Percentiles rank a stretch among this genome's conserved stretches.
Evolutionary conservation across 2,797 vertebrate genomes (phyloP).

Genomic region (Chaetophractus vellerosus): DNA sequence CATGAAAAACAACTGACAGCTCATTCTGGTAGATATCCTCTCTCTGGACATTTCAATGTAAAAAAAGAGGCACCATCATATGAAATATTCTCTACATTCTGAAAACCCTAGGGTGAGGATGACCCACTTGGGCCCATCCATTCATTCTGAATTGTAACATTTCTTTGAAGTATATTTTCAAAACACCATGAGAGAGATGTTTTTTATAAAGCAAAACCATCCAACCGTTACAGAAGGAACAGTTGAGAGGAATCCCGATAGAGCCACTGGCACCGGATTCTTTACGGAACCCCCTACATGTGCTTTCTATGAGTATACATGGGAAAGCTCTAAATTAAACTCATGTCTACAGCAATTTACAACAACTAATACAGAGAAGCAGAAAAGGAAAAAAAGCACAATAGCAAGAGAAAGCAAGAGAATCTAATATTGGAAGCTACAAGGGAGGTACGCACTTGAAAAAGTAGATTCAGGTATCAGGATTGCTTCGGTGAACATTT

Average conservation of each 20-base stretch:
- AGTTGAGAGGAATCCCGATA: neutral
- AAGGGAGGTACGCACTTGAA: no score
- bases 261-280: neutral
- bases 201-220: neutral
- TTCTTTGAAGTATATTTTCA: neutral
- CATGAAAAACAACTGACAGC: neutral
- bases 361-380: neutral
- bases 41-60: neutral
- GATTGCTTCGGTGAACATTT: neutral
- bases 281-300: accelerated
- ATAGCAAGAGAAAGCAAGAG: neutral
- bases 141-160: neutral
- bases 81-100: neutral
- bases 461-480: neutral
- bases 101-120: neutral
- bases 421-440: accelerated
- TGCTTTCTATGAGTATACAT: neutral
- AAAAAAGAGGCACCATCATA: neutral
- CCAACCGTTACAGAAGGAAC: neutral
- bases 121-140: neutral
- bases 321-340: neutral
- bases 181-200: neutral
- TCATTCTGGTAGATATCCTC: neutral
- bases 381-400: neutral
- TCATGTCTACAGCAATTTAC: neutral